Conservation (phyloP, 2,113 vertebrate genomes). For the Spermophilus dauricus region DNA sequence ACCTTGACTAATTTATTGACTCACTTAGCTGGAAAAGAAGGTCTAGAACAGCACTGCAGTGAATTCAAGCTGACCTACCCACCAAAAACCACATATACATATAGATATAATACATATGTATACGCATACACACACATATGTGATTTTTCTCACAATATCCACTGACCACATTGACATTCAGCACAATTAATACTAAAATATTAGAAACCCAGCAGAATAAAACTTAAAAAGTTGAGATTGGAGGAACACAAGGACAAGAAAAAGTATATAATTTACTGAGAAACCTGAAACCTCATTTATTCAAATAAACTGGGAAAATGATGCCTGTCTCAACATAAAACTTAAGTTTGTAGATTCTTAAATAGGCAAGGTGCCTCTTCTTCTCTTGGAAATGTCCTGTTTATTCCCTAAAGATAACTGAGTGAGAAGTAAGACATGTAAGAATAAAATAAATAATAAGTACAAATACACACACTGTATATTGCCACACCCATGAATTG, state of each 20-base stretch:
- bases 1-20: constrained; percentile 21
- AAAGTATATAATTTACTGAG: not conserved
- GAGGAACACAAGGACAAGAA: not conserved
- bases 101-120: not conserved
- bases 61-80: not conserved
- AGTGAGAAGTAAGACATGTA: not conserved
- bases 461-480: not conserved
- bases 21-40: not conserved
- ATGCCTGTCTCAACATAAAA: not conserved
- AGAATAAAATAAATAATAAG: not conserved
- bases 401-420: not conserved
- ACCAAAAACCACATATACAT: not conserved
- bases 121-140: not conserved
- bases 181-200: constrained; percentile 23
- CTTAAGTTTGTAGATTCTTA: not conserved
- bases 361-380: not conserved
- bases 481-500: fast-evolving
- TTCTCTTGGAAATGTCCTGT: not conserved
- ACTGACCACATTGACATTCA: not conserved
- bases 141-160: not conserved
- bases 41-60: not conserved
- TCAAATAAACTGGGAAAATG: constrained; percentile 17
- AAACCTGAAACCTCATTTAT: not conserved
- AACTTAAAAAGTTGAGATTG: not conserved
- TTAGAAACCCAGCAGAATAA: not conserved